These are phyloP conservation scores for Caenorhabditis tropicalis DNA, from an alignment of 1,140 invertebrate genomes.

Conservation along the genomic window DNA sequence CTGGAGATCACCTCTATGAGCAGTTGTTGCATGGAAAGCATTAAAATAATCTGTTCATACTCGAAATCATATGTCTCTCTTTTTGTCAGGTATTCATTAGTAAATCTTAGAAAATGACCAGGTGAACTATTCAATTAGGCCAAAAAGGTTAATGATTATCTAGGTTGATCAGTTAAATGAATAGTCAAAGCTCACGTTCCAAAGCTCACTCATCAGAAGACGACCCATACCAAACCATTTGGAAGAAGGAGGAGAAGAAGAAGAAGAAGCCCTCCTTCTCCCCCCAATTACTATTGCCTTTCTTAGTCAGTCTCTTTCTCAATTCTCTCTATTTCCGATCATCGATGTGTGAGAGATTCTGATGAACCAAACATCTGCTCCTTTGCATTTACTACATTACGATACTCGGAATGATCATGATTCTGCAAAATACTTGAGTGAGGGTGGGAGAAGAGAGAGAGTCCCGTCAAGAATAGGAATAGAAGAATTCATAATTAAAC, in stretches of 20 bases:
- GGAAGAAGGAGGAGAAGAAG: constrained; percentile 20
- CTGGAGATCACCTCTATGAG: no score
- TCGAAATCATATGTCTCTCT: neutral
- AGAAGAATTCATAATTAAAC: neutral
- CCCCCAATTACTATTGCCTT: constrained; percentile 30
- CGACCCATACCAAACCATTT: neutral
- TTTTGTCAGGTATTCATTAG: neutral
- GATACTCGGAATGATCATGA: neutral
- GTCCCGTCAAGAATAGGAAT: no score
- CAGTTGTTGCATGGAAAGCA: neutral
- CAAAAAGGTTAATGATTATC: neutral
- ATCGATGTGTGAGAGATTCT: constrained; percentile 38
- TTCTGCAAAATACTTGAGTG: neutral
- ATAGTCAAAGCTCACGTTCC: constrained; percentile 33
- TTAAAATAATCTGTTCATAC: neutral
- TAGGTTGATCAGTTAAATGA: neutral
- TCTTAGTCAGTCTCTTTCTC: neutral
- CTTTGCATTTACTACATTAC: constrained; percentile 26
- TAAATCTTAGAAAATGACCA: neutral
- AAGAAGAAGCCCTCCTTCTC: no score
- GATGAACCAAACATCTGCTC: constrained; percentile 43
- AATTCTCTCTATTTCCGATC: neutral
- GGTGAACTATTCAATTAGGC: neutral
- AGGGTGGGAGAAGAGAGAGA: neutral
- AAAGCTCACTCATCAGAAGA: constrained; percentile 35